Conservation (phyloP, 2,113 vertebrate genomes). For the Falco punctatus region DNA sequence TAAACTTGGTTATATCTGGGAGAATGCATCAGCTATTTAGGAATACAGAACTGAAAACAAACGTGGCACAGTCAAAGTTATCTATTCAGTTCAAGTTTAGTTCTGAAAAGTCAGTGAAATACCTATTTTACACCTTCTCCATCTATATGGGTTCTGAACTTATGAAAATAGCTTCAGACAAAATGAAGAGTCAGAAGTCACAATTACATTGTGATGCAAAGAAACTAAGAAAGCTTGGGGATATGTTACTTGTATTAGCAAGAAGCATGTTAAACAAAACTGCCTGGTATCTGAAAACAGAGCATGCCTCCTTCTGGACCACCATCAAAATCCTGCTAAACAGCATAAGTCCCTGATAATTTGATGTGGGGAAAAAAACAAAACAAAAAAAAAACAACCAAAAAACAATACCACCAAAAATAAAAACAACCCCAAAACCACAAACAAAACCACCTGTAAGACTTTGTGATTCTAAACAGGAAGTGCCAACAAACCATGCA, state of each 20-base stretch:
- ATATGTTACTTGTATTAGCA: not conserved
- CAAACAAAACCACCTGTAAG: not conserved
- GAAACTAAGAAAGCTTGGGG: not conserved
- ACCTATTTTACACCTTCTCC: not conserved
- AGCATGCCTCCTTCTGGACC: not conserved
- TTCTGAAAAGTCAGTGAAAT: not conserved
- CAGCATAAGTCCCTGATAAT: not conserved
- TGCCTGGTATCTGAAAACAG: not conserved
- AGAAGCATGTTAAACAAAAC: not conserved
- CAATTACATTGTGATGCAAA: not conserved
- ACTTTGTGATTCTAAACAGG: not conserved
- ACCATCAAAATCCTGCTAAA: not conserved
- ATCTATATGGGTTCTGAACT: not conserved
- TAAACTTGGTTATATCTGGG: not conserved
- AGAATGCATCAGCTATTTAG: not conserved
- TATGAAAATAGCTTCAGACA: not conserved
- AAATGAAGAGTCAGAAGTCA: not conserved
- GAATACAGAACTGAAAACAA: not conserved
- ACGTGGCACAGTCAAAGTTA: not conserved
- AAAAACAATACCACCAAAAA: too few species aligned
- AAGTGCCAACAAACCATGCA: not conserved
- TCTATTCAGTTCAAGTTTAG: not conserved
- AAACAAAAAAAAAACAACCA: too few species aligned
- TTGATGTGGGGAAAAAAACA: not conserved
- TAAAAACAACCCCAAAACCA: too few species aligned